A percentile compares a stretch with the other conserved stretches of the same genome.
Evolutionary conservation across 2,113 vertebrate species (phyloP).

Genomic region (rat (Rattus norvegicus)): DNA sequence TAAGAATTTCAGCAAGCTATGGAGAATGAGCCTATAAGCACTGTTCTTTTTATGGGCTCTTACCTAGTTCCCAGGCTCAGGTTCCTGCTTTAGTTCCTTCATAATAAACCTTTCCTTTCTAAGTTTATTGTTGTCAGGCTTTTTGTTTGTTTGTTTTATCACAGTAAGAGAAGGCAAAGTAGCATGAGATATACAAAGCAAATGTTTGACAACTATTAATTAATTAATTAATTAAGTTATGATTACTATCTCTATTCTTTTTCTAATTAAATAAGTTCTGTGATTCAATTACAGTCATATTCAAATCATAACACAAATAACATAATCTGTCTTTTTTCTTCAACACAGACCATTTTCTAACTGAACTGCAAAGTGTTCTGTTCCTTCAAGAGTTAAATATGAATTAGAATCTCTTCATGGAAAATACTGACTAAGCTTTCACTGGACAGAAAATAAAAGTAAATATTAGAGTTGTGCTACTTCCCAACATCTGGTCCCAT

Average conservation of each 20-base stretch:
- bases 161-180: not conserved
- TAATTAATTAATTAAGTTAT: not conserved
- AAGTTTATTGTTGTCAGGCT: not conserved
- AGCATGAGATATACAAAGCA: not conserved
- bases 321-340: not conserved
- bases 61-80: not conserved
- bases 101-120: not conserved
- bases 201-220: not conserved
- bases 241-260: not conserved
- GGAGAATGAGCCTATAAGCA: not conserved
- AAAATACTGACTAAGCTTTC: not conserved
- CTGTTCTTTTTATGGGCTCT: not conserved
- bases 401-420: not conserved
- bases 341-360: not conserved
- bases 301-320: not conserved
- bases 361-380: not conserved
- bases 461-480: not conserved
- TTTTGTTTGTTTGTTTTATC: not conserved
- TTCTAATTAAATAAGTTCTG: not conserved
- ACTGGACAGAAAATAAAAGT: not conserved
- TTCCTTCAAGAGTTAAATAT: not conserved
- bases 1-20: not conserved
- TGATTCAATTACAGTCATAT: not conserved
- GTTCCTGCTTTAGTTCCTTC: not conserved
- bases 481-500: not conserved